Base-by-base conservation (phyloP, 2,113 vertebrate genomes). In the Danio rerio region DNA sequence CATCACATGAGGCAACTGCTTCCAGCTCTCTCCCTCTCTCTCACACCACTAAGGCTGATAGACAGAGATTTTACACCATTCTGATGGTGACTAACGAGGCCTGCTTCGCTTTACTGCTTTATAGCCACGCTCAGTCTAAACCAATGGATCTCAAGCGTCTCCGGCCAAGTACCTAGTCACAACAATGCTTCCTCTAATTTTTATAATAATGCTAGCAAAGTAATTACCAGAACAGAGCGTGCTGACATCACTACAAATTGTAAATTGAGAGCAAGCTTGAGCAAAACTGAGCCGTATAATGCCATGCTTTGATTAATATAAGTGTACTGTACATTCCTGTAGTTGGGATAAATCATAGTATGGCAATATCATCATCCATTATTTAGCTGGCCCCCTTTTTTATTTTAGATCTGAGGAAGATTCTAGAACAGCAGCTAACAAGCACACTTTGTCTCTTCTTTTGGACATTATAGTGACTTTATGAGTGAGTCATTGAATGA, bases 21-120 rank as follows among this genome's bases (percentile, higher is more conserved):
- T 75, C 55, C 52, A 45, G 56, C 56, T 61, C 43, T 18, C 73
- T 61, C 56, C 20, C 43, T 31, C 18, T 18, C 73, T 61, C 56
- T 16, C 43, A 16, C 18, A 49, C 58, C 74, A 45, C n/a, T 6
- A 6, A 47, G 74, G 42, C 5, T 63, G 58, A 50, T 10, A 62
- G 43, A 77, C 74, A 77, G 47, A 45, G 72, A 62, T 49, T 62
- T 75, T 77, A 31, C 20, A 16, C 42, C 9, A 6, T 62, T 63
- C 43, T 77, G 43, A 61, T 77, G 8, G n/a, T 62, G 43, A 77
- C 74, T 62, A 77, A 77, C 5, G 45, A 62, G 20, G 43, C 20
- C 13, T 15, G n/a, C 21, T 71, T 59, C 42, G 2, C 42, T 59
- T 59, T 47, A 75, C 40, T 15, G 55, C 55, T 75, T 75, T 47